phyloP scores from a whole-genome alignment of 2,113 vertebrate genomes.

The Daboia siamensis region DNA sequence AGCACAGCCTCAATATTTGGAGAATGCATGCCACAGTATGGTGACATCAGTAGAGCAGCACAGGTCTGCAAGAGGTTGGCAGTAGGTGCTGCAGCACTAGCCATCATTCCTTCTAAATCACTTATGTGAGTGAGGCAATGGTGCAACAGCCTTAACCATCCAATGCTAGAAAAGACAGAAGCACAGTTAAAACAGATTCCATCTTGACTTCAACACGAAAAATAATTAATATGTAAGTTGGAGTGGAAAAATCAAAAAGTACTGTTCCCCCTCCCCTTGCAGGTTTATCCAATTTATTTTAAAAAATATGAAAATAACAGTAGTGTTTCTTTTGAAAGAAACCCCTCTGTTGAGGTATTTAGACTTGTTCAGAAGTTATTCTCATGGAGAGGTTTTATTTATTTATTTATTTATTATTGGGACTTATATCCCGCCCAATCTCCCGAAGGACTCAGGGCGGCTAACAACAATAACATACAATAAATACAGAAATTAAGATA shows the following conservation, averaged over 20 bases:
- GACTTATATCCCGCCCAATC: too few relatives aligned
- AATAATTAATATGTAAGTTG: neutral
- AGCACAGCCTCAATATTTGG: slow-evolving; percentile 97
- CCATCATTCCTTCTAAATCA: slow-evolving; percentile 97
- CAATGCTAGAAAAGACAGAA: slow-evolving; percentile 79
- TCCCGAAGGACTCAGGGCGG: too few relatives aligned
- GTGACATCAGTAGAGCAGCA: slow-evolving; percentile 95
- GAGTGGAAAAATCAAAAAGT: neutral
- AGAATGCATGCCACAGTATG: slow-evolving; percentile 98
- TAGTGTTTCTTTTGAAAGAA: neutral
- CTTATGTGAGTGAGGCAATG: slow-evolving; percentile 97
- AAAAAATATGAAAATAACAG: neutral
- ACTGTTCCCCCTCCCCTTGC: neutral
- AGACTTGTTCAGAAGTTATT: neutral
- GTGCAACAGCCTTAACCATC: slow-evolving; percentile 94
- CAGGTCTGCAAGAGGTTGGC: slow-evolving; percentile 97
- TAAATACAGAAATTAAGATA: too few relatives aligned
- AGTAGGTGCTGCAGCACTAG: slow-evolving; percentile 93
- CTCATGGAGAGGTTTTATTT: too few relatives aligned
- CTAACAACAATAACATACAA: too few relatives aligned
- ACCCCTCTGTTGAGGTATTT: neutral
- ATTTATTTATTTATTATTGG: too few relatives aligned
- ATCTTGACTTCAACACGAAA: neutral
- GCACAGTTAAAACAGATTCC: slow-evolving; percentile 6
- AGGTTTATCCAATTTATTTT: neutral